These are phyloP conservation scores for Centropristis striata DNA, from an alignment of 2,113 vertebrate species.

Conservation along the genomic window DNA sequence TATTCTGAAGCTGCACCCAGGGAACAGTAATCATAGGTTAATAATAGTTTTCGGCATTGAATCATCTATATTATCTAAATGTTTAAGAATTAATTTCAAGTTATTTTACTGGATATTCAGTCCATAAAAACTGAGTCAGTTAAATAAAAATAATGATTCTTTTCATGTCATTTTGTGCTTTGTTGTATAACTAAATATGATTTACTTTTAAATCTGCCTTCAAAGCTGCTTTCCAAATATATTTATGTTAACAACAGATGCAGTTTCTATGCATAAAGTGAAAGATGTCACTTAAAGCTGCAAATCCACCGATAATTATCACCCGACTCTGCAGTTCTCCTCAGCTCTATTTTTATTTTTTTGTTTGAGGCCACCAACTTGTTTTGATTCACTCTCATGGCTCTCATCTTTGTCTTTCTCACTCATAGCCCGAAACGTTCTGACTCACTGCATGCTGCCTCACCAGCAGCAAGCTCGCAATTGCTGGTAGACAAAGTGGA, in stretches of 20 bases:
- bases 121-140: neutral
- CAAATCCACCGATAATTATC: neutral
- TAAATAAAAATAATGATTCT: neutral
- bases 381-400: neutral
- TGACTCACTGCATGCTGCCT: neutral
- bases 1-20: slow-evolving; percentile 16
- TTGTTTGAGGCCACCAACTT: neutral
- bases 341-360: too few relatives aligned
- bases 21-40: slow-evolving; percentile 16
- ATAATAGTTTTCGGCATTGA: neutral
- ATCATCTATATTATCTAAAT: slow-evolving; percentile 9
- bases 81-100: neutral
- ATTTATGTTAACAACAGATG: neutral
- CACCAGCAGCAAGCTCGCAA: neutral
- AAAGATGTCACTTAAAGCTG: neutral
- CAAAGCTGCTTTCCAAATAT: neutral
- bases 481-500: neutral
- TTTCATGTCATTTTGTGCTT: neutral
- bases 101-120: neutral
- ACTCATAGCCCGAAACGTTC: neutral
- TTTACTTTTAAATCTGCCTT: neutral
- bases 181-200: neutral
- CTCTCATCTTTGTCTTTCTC: neutral
- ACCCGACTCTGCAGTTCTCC: neutral
- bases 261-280: neutral